Evolutionary conservation across 1,140 invertebrate genomes (phyloP), one percentile per base, ranked within the genome.

Genomic region (Trachymyrmex cornetzi): DNA sequence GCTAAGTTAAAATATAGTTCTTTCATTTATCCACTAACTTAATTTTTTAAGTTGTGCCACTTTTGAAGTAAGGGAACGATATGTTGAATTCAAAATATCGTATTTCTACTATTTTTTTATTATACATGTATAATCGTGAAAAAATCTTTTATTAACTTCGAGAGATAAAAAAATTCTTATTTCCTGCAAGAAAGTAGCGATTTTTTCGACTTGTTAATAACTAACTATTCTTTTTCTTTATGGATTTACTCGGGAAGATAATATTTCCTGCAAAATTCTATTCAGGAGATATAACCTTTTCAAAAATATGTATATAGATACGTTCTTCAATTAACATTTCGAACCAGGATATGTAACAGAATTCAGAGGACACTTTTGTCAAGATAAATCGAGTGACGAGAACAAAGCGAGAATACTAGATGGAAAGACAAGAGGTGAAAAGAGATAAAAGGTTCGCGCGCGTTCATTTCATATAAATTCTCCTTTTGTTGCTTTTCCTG

Each of bases 401-500:
- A 75, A 74, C 85, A 91, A 85, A 63, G 14, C 71, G 24, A 63
- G 67, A 27, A 38, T 24, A 48, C 86, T 53, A 44, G 53, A 84
- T 84, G 55, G 48, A 84, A 55, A 55, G 61, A 44, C 24, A 24
- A 48, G 57, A 77, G 30, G 59, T 4, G n/a, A 38, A 30, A 66
- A 57, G 30, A 38, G 48, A 16, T 4, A 19, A 59, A 63, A n/a
- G 71, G 16, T 64, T 30, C 61, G 55, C 55, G 80, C 61, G 61
- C 61, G 80, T 61, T 61, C 64, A 61, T 19, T 66, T 88, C 57
- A 63, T 82, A 91, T 91, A 91, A 91, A 91, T 91, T 91, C 85
- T 50, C 87, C 89, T 87, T 89, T 77, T n/a, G 57, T 88, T 80
- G 34, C 87, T 93, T 94, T 93, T 92, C 91, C 86, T 87, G 89